phyloP scores from a whole-genome alignment of 2,888 invertebrate genomes.

The Bhutanitis thaidina region DNA sequence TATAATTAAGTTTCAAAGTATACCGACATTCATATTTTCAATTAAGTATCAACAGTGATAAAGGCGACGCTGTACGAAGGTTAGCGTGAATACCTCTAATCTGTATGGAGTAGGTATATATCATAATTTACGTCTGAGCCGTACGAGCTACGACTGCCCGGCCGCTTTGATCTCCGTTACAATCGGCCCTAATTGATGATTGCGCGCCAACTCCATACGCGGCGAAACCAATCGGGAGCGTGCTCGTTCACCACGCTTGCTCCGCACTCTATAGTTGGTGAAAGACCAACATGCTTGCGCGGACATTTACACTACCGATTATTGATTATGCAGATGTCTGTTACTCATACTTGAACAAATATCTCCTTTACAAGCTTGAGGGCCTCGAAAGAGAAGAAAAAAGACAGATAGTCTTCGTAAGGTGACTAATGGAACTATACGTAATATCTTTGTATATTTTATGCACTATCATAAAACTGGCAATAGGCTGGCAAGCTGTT shows the following conservation, averaged over 20 bases:
- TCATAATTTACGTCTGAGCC: slow-evolving; percentile 60
- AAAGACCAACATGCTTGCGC: not conserved
- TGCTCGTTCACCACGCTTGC: slow-evolving; percentile 29
- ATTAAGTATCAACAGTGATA: slow-evolving; percentile 7
- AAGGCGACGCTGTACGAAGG: slow-evolving; percentile 1
- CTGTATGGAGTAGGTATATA: slow-evolving; percentile 36
- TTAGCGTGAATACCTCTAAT: slow-evolving; percentile 33
- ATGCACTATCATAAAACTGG: too few relatives aligned
- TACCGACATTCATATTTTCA: slow-evolving; percentile 6
- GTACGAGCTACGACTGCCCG: slow-evolving; percentile 43
- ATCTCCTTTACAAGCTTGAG: too few relatives aligned
- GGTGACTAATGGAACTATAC: too few relatives aligned
- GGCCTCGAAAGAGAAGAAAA: too few relatives aligned
- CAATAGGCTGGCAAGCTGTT: too few relatives aligned
- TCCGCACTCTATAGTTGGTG: slow-evolving; percentile 14
- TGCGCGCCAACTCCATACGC: slow-evolving; percentile 43
- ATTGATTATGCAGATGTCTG: too few relatives aligned
- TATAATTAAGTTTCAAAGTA: slow-evolving; percentile 4
- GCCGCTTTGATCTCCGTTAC: slow-evolving; percentile 73
- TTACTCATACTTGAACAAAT: too few relatives aligned
- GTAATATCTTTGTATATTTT: too few relatives aligned
- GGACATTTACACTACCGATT: too few relatives aligned
- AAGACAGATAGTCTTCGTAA: too few relatives aligned
- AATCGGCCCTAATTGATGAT: slow-evolving; percentile 74
- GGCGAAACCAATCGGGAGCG: slow-evolving; percentile 46